Evolutionary conservation across 2,113 vertebrate genomes (phyloP).

Genomic region (Mormyrus lacerda): DNA sequence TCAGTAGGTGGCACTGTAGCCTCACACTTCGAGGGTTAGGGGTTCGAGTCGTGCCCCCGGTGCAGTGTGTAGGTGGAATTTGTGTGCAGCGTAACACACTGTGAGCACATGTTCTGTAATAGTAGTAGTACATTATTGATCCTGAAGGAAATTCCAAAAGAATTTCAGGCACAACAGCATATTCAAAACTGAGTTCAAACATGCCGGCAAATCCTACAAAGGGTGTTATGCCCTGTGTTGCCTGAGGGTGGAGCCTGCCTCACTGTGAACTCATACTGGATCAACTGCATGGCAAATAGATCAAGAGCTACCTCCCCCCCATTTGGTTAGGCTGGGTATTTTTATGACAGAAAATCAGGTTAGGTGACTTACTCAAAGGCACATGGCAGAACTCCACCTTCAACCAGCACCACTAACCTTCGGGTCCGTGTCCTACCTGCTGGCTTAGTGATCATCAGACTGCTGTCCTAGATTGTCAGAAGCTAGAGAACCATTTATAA

Average conservation of each 20-base stretch:
- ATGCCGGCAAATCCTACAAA: not conserved
- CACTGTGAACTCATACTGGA: not conserved
- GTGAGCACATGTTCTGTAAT: not conserved
- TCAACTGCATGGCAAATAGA: not conserved
- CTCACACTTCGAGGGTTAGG: not conserved
- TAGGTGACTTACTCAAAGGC: not conserved
- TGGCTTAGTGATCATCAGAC: not conserved
- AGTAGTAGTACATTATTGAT: not conserved
- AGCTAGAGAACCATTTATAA: not conserved
- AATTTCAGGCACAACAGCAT: not conserved
- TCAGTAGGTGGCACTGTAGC: not conserved
- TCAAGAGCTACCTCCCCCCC: not conserved
- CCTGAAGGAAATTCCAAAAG: not conserved
- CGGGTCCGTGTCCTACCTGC: not conserved
- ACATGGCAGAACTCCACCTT: not conserved
- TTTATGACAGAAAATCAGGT: not conserved
- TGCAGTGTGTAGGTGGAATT: not conserved
- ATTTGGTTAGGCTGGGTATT: not conserved
- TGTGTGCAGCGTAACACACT: not conserved
- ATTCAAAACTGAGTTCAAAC: not conserved
- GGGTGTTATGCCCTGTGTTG: not conserved
- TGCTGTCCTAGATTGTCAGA: not conserved
- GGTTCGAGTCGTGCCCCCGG: not conserved
- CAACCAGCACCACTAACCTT: not conserved
- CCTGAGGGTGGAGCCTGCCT: not conserved